Base-by-base conservation (phyloP, 2,113 vertebrate species). In the Canis aureus region DNA sequence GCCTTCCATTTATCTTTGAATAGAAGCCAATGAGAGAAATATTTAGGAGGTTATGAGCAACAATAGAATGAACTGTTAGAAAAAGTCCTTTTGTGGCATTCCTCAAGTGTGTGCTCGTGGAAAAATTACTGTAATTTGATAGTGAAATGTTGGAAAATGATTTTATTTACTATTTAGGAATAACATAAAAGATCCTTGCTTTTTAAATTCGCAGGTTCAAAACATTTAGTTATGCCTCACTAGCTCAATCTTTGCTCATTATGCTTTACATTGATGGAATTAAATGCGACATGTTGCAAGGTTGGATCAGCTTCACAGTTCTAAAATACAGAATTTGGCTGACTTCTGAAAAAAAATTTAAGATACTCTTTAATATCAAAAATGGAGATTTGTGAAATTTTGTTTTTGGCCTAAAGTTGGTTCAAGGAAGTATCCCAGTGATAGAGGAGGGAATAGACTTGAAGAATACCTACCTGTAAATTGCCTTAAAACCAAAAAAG, bases 91-190 rank as follows among this genome's bases (percentile, higher is more conserved):
- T 94, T 95, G 84, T 94, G 88, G 62, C 81, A 89, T 97, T 94
- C 60, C 71, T 97, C 55, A 79, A 94, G 60, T 96, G 51, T 91
- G 64, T 96, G 92, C 79, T 11, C 53, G 64, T 81, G 27, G 35
- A 67, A 91, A 92, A 93, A 95, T 67, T 43, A 85, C 53, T 94
- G 32, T 96, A 94, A 96, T 98, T 97, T 96, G 82, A 76, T 76
- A 94, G 93, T 60, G 55, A 93, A 76, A 69, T 53, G 69, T 94
- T 97, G 76, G 79, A 80, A 92, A 94, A 91, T 96, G 80, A 90
- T 97, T 88, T 92, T 96, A 97, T 97, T 98, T 97, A 91, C 71
- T 82, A 80, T 78, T 97, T 89, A 91, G 93, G 91, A 97, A 87
- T 91, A 64, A 49, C 67, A 27, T 62, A 92, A 97, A 85, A 78